Evolutionary conservation across 2,113 vertebrate genomes (phyloP), one percentile per base, ranked within the genome.

Genomic region (Apaloderma vittatum): DNA sequence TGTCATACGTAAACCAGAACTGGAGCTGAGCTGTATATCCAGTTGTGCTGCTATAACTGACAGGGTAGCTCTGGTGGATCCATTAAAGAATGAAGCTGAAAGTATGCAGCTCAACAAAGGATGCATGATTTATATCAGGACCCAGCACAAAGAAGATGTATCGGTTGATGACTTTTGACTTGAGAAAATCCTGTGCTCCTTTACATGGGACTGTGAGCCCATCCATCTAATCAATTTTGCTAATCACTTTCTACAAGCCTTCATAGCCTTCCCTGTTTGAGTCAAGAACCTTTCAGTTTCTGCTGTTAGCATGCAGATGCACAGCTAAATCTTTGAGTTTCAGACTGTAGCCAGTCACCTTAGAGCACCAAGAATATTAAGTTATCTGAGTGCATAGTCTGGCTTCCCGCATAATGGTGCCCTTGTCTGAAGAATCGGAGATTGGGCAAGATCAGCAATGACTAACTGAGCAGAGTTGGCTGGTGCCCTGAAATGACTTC

Each of bases 381-480:
- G 23, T 43, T 85, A 48, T 34, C 7, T 11, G n/a, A 32, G 22
- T 24, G 15, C 34, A 37, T 26, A 37, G 12, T 52, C 45, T 6
- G 8, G 32, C 34, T 79, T 89, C 43, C 23, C 32, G 43, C 34
- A 22, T 30, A 49, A 54, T 0, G 4, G 12, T 2, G 1, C 4
- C 30, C 6, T 63, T 46, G 9, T 58, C 46, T 63, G 36, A 43
- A 34, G 18, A 29, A 22, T 75, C 19, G 36, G 51, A 71, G 15
- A 14, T 6, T 32, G 26, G n/a, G 23, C 30, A 51, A 62, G 24
- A 15, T 54, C 0, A 0, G 20, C n/a, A 51, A 17, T 40, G 11
- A 40, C 26, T 57, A 12, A 40, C 6, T 43, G 48, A 86, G 21
- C 52, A 72, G 30, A 14, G 11, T 23, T 62, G 30, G 19, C 43